Conservation (phyloP, 1,140 invertebrate species). For the Penaeus chinensis region DNA sequence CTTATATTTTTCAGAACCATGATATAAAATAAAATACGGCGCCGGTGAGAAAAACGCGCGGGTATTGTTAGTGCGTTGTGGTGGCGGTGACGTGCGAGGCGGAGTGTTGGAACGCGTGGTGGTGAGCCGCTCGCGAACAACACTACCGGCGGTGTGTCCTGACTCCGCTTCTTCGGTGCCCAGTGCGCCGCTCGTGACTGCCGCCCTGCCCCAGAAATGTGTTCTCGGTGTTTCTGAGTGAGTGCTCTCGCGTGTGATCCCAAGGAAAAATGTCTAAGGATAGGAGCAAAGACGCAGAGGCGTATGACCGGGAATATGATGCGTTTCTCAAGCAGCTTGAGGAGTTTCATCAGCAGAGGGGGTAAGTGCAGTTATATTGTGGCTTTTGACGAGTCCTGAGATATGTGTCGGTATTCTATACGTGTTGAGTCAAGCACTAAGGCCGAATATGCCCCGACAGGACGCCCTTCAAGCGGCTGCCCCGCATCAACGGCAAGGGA, state of each 20-base stretch:
- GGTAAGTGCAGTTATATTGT: slow-evolving; percentile 72
- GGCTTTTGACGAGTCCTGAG: slow-evolving; percentile 7
- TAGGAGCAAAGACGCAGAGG: slow-evolving; percentile 79
- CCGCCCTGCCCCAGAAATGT: slow-evolving; percentile 65
- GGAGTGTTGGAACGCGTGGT: slow-evolving; percentile 66
- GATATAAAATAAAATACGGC: background rate
- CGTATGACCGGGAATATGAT: slow-evolving; percentile 78
- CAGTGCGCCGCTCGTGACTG: slow-evolving; percentile 64
- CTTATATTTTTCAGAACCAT: too few species aligned
- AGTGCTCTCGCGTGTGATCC: slow-evolving; percentile 63
- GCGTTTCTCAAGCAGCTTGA: slow-evolving; percentile 83
- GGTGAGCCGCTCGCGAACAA: slow-evolving; percentile 65
- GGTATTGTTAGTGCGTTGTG: slow-evolving; percentile 52
- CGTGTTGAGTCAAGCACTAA: background rate
- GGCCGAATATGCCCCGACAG: slow-evolving; percentile 70
- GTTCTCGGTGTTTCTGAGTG: slow-evolving; percentile 64
- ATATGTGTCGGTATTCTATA: slow-evolving; percentile 15
- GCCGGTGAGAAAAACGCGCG: slow-evolving; percentile 42
- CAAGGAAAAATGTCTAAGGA: slow-evolving; percentile 74
- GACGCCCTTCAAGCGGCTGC: slow-evolving; percentile 79
- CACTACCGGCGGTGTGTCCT: slow-evolving; percentile 65
- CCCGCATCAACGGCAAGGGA: slow-evolving; percentile 87
- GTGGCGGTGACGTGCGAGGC: slow-evolving; percentile 40
- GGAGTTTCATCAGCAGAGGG: slow-evolving; percentile 85
- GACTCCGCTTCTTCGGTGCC: slow-evolving; percentile 65